phyloP scores from a whole-genome alignment of 2,888 invertebrate species.

The Tubulanus polymorphus region DNA sequence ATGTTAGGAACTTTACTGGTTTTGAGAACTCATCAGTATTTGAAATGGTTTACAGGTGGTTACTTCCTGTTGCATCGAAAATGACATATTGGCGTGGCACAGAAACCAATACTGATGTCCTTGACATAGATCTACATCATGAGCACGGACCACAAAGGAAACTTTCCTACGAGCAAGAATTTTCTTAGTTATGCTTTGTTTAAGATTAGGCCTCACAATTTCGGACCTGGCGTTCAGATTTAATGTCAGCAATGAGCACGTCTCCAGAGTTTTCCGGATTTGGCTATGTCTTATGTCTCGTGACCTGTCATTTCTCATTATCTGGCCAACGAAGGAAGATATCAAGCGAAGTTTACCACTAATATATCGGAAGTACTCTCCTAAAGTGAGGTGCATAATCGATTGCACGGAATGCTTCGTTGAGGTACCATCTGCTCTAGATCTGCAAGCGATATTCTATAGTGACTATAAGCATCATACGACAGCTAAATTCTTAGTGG shows the following conservation, averaged over 20 bases:
- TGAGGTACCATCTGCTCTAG: conserved; percentile 19
- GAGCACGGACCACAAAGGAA: too few relatives aligned
- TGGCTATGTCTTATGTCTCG: background rate
- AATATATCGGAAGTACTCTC: background rate
- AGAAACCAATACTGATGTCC: too few relatives aligned
- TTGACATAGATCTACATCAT: too few relatives aligned
- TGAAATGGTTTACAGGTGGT: too few relatives aligned
- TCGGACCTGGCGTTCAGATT: background rate
- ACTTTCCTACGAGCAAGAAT: too few relatives aligned
- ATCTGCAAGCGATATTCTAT: conserved; percentile 18
- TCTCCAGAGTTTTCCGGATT: background rate
- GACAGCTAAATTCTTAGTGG: conserved; percentile 22
- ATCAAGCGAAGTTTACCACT: background rate
- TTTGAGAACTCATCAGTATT: too few relatives aligned
- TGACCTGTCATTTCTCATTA: background rate
- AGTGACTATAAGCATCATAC: conserved; percentile 26
- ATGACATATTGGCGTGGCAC: too few relatives aligned
- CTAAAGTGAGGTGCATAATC: background rate
- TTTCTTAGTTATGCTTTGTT: background rate
- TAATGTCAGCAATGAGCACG: background rate
- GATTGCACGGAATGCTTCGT: conserved; percentile 11
- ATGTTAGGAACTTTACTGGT: too few relatives aligned
- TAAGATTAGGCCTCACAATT: background rate
- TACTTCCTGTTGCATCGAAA: too few relatives aligned
- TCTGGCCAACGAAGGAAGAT: background rate